Percentiles rank a stretch among this genome's conserved stretches.
phyloP scores from a whole-genome alignment of 2,888 invertebrate genomes.

The Ectemnius lituratus region DNA sequence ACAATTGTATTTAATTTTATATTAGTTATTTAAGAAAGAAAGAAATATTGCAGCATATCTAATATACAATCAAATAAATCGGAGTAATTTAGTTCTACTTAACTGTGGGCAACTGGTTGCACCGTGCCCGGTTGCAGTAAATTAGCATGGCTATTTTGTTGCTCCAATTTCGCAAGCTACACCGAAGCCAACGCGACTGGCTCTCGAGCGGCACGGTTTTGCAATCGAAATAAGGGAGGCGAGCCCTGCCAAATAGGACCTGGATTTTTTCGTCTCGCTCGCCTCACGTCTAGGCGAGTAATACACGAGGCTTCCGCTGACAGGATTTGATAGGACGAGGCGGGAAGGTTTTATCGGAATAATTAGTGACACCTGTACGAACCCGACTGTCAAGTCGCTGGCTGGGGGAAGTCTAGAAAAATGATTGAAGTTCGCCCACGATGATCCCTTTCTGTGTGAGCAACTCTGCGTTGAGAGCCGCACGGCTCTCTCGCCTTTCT shows the following conservation, averaged over 20 bases:
- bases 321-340: slow-evolving; percentile 29
- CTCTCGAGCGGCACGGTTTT: too few relatives aligned
- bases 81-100: too few relatives aligned
- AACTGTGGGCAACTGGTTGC: too few relatives aligned
- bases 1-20: too few relatives aligned
- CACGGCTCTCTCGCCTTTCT: slow-evolving; percentile 3
- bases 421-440: slow-evolving; percentile 56
- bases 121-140: too few relatives aligned
- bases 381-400: slow-evolving; percentile 27
- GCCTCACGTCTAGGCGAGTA: slow-evolving; percentile 8
- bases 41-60: too few relatives aligned
- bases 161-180: too few relatives aligned
- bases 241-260: not conserved
- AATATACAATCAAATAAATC: too few relatives aligned
- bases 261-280: slow-evolving; percentile 18
- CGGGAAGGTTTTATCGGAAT: slow-evolving; percentile 54
- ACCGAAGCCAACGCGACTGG: too few relatives aligned
- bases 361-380: slow-evolving; percentile 59
- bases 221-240: too few relatives aligned
- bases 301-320: slow-evolving; percentile 35
- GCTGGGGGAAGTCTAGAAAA: slow-evolving; percentile 24
- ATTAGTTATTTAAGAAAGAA: too few relatives aligned
- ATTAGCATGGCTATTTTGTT: too few relatives aligned
- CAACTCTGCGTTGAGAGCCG: slow-evolving; percentile 3
- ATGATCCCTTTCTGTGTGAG: slow-evolving; percentile 19